A percentile compares a stretch with the other conserved stretches of the same genome.
Evolutionary conservation across 1,140 invertebrate genomes (phyloP).

Genomic region (Chionoecetes opilio): DNA sequence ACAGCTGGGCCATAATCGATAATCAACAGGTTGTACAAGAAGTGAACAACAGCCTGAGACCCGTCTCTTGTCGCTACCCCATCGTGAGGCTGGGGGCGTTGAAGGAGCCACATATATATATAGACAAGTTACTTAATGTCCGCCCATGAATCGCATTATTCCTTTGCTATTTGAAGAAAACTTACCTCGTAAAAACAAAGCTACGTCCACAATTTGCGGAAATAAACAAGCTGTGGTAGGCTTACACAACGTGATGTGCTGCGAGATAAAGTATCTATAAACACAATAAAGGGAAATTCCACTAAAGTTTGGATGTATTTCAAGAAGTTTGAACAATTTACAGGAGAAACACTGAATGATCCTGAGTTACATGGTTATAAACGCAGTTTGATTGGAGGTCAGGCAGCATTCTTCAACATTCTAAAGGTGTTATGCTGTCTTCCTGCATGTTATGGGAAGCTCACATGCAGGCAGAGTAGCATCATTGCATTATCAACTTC

Average conservation of each 20-base stretch:
- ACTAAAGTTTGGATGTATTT: not conserved
- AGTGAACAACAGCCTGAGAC: slow-evolving; percentile 58
- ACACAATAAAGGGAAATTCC: not conserved
- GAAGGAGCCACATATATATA: not conserved
- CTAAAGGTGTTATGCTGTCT: no score
- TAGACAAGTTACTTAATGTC: not conserved
- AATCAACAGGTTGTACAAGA: slow-evolving; percentile 78
- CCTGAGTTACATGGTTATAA: no score
- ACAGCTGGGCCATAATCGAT: slow-evolving; percentile 73
- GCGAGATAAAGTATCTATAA: slow-evolving; percentile 6
- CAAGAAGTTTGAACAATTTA: not conserved
- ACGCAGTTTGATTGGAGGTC: no score
- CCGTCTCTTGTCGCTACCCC: not conserved
- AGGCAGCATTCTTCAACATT: no score
- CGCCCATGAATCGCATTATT: not conserved
- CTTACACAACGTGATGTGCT: not conserved
- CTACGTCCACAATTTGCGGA: not conserved
- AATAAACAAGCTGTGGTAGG: no score
- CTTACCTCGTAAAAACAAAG: not conserved
- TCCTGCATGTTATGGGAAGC: no score
- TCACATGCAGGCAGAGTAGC: no score
- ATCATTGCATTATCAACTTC: no score
- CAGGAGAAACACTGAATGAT: not conserved
- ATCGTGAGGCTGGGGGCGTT: not conserved
- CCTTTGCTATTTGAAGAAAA: not conserved